Percentiles rank a stretch among this genome's conserved stretches.
Conservation (phyloP, 2,888 invertebrate species). For the Boloria selene region DNA sequence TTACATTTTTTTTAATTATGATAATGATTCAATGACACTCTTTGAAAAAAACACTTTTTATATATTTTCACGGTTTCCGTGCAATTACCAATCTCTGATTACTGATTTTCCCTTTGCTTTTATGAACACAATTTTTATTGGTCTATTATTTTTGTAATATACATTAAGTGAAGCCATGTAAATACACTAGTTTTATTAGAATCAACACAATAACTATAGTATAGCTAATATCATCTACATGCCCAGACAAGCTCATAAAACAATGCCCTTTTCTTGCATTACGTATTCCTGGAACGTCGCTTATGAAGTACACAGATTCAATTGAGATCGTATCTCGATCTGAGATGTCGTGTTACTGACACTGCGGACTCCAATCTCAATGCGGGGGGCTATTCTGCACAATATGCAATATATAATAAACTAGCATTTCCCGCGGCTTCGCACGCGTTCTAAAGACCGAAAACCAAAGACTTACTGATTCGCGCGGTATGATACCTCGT, state of each 20-base stretch:
- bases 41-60: no score
- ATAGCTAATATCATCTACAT: background rate
- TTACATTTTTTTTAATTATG: no score
- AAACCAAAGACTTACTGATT: no score
- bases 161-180: background rate
- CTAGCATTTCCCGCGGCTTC: no score
- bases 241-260: constrained; percentile 20
- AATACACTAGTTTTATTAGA: background rate
- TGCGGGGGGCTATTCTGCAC: constrained; percentile 28
- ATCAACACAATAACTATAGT: constrained; percentile 1
- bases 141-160: no score
- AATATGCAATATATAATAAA: background rate
- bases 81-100: no score
- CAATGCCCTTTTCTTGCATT: constrained; percentile 35
- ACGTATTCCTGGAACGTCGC: constrained; percentile 28
- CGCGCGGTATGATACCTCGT: no score
- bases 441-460: no score
- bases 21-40: no score
- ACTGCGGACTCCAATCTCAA: constrained; percentile 36
- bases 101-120: no score
- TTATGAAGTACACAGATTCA: constrained; percentile 36
- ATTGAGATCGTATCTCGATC: constrained; percentile 40
- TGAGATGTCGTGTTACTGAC: constrained; percentile 36
- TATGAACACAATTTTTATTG: no score
- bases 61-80: no score